Evolutionary conservation across 2,797 vertebrate genomes (phyloP), one percentile per base, ranked within the genome.

Genomic region (Channa striata): DNA sequence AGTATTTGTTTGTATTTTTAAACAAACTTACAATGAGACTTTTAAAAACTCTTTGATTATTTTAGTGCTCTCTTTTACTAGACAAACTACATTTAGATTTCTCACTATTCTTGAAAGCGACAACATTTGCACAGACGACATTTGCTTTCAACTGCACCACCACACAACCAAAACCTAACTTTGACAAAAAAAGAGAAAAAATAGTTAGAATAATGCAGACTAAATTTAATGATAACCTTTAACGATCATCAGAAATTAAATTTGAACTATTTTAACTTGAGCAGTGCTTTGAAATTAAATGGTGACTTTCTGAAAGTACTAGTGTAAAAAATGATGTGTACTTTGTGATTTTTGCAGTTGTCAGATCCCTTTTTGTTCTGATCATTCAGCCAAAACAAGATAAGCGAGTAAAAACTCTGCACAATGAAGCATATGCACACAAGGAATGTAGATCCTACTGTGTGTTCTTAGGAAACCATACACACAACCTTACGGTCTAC

Each of bases 381-480:
- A 81, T 80, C 56, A 61, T 54, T 51, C 25, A 70, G 58, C 56
- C 30, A 54, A 52, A 34, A 76, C 52, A 59, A 70, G 61, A 71
- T 62, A 72, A 76, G 60, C 64, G 60, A 64, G 80, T 62, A 58
- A 91, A 81, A 54, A 72, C 57, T 80, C 59, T 83, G 87, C 76
- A 86, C 87, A 90, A 59, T 81, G 84, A 86, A 47, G 81, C 88
- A 82, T 80, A 83, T 91, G 89, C 90, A 91, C 90, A 91, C 12
- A 0, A 89, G 90, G 92, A 94, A 94, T 93, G 88, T 62, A 66
- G 83, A 84, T 81, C 82, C 74, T 2, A 14, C 74, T 53, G 60
- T 71, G 79, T 74, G 77, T 84, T 88, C 81, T 83, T 90, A 86
- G 85, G 79, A 63, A 78, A 78, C 65, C 62, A 62, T 17, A 65